Evolutionary conservation across 2,797 vertebrate genomes (phyloP).

Genomic region (Malacoctenus gilli): DNA sequence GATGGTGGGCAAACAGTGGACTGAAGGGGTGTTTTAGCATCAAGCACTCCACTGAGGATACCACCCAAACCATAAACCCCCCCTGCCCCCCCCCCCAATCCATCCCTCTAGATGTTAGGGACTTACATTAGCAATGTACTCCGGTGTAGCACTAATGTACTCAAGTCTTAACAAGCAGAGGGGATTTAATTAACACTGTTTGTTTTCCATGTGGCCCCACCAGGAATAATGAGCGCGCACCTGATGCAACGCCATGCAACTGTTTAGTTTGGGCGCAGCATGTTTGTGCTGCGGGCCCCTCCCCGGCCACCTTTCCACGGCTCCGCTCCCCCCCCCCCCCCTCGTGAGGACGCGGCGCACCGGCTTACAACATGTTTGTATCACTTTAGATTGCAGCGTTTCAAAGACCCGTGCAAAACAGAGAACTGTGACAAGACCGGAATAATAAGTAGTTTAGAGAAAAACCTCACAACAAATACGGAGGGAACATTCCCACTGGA

Average conservation of each 20-base stretch:
- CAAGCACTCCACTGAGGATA: constrained; percentile 51
- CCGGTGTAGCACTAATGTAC: constrained; percentile 51
- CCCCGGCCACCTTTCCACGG: constrained; percentile 23
- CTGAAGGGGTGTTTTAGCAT: constrained; percentile 40
- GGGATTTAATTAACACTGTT: constrained; percentile 86
- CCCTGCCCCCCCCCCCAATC: constrained; percentile 29
- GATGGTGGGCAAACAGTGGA: constrained; percentile 38
- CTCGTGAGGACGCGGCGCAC: constrained; percentile 21
- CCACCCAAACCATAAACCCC: constrained; percentile 52
- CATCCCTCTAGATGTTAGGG: constrained; percentile 43
- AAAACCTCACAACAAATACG: too few species aligned
- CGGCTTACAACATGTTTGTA: constrained; percentile 38
- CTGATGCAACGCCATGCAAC: constrained; percentile 85
- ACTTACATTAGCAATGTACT: constrained; percentile 47
- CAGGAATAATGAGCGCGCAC: constrained; percentile 74
- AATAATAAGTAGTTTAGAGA: not conserved
- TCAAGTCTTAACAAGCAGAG: constrained; percentile 76
- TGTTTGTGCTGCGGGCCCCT: constrained; percentile 68
- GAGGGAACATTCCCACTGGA: too few species aligned
- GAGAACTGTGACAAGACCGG: not conserved
- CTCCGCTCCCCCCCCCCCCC: constrained; percentile 16
- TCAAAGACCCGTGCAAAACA: not conserved
- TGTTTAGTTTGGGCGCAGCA: constrained; percentile 64
- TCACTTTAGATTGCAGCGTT: constrained; percentile 11
- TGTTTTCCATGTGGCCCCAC: constrained; percentile 78